Conservation (phyloP, 2,113 vertebrate species). For the Misgurnus mizolepis region DNA sequence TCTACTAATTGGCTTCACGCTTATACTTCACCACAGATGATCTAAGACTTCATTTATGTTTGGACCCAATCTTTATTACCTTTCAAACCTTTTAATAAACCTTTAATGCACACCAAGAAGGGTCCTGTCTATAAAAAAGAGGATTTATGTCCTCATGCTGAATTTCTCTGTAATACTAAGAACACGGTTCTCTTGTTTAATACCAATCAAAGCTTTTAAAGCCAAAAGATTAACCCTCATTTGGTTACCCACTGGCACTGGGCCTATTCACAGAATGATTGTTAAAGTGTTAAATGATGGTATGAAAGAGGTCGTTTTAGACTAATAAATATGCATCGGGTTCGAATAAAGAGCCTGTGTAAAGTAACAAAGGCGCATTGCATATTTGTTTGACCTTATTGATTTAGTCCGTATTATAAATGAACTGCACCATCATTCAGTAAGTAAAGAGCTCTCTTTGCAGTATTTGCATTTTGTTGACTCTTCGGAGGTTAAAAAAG, state of each 20-base stretch:
- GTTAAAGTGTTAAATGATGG: conserved; percentile 9
- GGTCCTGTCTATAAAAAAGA: conserved; percentile 1
- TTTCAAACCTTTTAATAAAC: conserved; percentile 2
- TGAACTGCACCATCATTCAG: no score
- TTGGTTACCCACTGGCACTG: conserved; percentile 23
- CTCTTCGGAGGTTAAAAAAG: no score
- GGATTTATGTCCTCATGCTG: conserved; percentile 24
- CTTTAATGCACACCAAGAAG: conserved; percentile 25
- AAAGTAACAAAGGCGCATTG: background rate
- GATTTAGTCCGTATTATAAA: background rate
- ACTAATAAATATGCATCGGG: background rate
- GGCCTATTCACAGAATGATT: background rate
- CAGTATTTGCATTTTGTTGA: no score
- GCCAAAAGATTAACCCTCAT: conserved; percentile 17
- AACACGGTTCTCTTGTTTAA: conserved; percentile 5
- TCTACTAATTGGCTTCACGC: conserved; percentile 48
- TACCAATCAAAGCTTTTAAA: conserved; percentile 25
- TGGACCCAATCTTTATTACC: conserved; percentile 6
- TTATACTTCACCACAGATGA: conserved; percentile 41
- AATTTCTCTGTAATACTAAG: conserved; percentile 12
- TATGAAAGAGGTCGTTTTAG: background rate
- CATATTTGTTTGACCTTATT: background rate
- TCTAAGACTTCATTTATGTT: conserved; percentile 35
- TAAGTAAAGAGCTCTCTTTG: no score
- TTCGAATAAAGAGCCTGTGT: background rate